A percentile compares a stretch with the other conserved stretches of the same genome.
These are phyloP conservation scores for Planiliza haematocheilus DNA, from an alignment of 2,113 vertebrate genomes.

Conservation along the genomic window DNA sequence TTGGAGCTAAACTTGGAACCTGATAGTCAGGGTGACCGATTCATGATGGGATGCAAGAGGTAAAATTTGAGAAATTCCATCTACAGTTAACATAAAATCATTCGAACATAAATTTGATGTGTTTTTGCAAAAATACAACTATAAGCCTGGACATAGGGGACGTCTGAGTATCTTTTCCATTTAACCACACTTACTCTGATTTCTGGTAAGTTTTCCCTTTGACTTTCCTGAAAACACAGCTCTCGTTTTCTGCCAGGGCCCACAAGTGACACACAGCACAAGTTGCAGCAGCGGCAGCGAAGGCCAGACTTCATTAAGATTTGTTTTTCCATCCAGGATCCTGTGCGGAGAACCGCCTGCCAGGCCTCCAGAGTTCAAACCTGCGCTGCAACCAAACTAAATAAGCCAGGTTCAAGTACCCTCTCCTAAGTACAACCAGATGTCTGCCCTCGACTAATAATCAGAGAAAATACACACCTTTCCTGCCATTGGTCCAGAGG, in stretches of 20 bases:
- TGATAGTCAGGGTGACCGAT: not conserved
- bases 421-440: constrained; percentile 77
- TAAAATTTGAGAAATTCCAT: not conserved
- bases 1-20: not conserved
- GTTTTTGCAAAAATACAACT: constrained; percentile 1
- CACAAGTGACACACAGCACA: constrained; percentile 33
- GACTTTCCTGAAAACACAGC: constrained; percentile 39
- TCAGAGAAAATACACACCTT: constrained; percentile 62
- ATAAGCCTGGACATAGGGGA: not conserved
- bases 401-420: constrained; percentile 60
- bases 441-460: constrained; percentile 73
- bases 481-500: constrained; percentile 48
- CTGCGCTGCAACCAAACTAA: constrained; percentile 68
- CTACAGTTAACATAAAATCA: not conserved
- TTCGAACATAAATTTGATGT: not conserved
- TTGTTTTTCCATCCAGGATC: constrained; percentile 75
- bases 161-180: not conserved
- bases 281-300: constrained; percentile 34
- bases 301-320: constrained; percentile 66
- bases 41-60: not conserved
- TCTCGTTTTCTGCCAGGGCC: constrained; percentile 7
- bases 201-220: constrained; percentile 9
- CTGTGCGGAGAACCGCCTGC: constrained; percentile 31
- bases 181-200: constrained; percentile 3
- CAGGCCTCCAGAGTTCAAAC: constrained; percentile 63